Evolutionary conservation across 2,797 vertebrate species (phyloP), one percentile per base, ranked within the genome.

Genomic region (Lepilemur ruficaudatus): DNA sequence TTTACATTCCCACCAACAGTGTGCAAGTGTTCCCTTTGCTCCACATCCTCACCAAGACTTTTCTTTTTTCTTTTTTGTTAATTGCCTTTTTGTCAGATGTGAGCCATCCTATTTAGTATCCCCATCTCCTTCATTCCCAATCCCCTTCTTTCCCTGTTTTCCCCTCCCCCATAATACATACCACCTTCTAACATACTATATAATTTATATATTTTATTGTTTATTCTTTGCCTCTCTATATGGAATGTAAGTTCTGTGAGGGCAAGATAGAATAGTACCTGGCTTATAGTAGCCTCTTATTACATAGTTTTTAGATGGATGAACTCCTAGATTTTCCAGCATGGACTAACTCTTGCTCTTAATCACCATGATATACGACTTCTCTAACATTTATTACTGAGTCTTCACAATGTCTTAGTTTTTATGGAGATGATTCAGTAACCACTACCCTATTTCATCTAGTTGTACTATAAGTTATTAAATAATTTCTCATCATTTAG

Each of bases 391-490:
- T 81, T 41, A 91, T 76, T 82, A 70, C 1, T 83, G 72, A 79
- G 69, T 63, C 82, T 94, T 94, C 63, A n/a, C 69, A 69, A 94
- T 69, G 88, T 70, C 88, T 87, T 94, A 14, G 61, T 86, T 87
- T 93, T 93, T 82, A 50, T 52, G 55, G 46, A 82, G 70, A 82
- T 43, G 43, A 59, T 79, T 63, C 30, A 82, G 4, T 91, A 87
- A 76, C 35, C 52, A 52, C 15, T 70, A 38, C 59, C 32, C 7
- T 70, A n/a, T 52, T 78, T 93, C 9, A 72, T 55, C 35, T 91
- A 38, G 65, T 41, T 79, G 50, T 75, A n/a, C 50, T 86, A 17
- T 86, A 73, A 84, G 89, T 89, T 55, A 55, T 61, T 79, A 85
- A 95, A 25, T 48, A 32, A 38, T 87, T 91, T 91, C 61, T 94